Evolutionary conservation across 2,797 vertebrate species (phyloP).

Genomic region (Falco naumanni): DNA sequence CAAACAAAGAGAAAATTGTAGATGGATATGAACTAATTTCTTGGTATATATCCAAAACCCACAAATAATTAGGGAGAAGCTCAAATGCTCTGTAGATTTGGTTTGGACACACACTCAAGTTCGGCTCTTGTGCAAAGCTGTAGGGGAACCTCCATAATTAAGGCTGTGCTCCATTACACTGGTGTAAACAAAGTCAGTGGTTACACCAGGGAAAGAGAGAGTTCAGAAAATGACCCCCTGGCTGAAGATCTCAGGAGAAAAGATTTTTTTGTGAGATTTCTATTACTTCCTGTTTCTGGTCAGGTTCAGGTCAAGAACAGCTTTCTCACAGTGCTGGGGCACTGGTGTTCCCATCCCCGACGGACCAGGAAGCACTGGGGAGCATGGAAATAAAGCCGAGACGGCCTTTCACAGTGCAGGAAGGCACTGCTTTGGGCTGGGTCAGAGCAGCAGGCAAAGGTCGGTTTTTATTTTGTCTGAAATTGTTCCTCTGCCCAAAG

Average conservation of each 20-base stretch:
- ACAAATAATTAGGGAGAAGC: constrained; percentile 58
- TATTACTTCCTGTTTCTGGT: constrained; percentile 72
- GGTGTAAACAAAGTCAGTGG: constrained; percentile 58
- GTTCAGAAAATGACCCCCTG: constrained; percentile 42
- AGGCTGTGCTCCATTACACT: constrained; percentile 34
- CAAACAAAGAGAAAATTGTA: constrained; percentile 51
- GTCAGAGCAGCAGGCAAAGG: not conserved
- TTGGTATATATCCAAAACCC: constrained; percentile 59
- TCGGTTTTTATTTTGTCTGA: constrained; percentile 56
- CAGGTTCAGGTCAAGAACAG: constrained; percentile 66
- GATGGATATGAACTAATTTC: constrained; percentile 50
- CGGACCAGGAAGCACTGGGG: not conserved
- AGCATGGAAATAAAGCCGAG: constrained; percentile 47
- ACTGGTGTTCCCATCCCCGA: constrained; percentile 15
- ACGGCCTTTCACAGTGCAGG: not conserved
- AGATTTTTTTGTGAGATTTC: constrained; percentile 29
- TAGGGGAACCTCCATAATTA: constrained; percentile 53
- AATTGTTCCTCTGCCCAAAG: constrained; percentile 30
- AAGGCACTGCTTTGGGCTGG: constrained; percentile 18
- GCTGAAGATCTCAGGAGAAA: constrained; percentile 61
- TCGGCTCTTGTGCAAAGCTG: not conserved
- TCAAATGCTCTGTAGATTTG: constrained; percentile 50
- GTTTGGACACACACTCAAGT: constrained; percentile 37
- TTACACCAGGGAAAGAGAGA: constrained; percentile 46
- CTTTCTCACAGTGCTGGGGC: constrained; percentile 64